Conservation (phyloP, 2,113 vertebrate species). For the Pampusana beccarii region DNA sequence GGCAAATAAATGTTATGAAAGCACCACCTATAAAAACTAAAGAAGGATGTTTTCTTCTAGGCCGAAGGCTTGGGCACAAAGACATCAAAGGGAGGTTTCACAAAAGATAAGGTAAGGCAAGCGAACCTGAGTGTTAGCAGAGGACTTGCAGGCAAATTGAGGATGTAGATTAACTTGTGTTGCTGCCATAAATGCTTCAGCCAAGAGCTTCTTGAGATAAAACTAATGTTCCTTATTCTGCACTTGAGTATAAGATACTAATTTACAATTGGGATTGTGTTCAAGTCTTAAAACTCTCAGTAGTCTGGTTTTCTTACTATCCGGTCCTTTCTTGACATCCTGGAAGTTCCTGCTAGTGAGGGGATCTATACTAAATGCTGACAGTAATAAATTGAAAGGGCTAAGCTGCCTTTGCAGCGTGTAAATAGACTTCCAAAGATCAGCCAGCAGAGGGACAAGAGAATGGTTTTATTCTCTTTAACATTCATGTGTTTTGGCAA, state of each 20-base stretch:
- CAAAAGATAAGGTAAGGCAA: slow-evolving; percentile 90
- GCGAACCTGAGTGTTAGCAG: neutral
- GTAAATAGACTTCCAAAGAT: neutral
- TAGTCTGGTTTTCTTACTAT: neutral
- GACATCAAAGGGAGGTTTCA: slow-evolving; percentile 79
- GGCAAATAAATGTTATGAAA: neutral
- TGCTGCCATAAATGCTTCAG: neutral
- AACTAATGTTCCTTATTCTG: neutral
- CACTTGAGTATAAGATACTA: neutral
- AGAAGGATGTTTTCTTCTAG: slow-evolving; percentile 69
- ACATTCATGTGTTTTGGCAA: neutral
- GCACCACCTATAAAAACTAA: neutral
- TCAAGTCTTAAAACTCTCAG: neutral
- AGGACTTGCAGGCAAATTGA: neutral
- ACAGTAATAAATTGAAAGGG: neutral
- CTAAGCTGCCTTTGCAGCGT: neutral
- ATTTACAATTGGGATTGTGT: neutral
- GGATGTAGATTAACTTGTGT: neutral
- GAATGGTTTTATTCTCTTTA: neutral
- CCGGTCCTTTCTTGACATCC: neutral
- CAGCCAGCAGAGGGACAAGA: neutral
- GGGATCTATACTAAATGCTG: neutral
- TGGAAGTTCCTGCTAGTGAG: neutral
- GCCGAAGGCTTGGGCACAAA: slow-evolving; percentile 70
- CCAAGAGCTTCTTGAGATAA: neutral